Base-by-base conservation (phyloP, 2,113 vertebrate species). In the Ochotona curzoniae region DNA sequence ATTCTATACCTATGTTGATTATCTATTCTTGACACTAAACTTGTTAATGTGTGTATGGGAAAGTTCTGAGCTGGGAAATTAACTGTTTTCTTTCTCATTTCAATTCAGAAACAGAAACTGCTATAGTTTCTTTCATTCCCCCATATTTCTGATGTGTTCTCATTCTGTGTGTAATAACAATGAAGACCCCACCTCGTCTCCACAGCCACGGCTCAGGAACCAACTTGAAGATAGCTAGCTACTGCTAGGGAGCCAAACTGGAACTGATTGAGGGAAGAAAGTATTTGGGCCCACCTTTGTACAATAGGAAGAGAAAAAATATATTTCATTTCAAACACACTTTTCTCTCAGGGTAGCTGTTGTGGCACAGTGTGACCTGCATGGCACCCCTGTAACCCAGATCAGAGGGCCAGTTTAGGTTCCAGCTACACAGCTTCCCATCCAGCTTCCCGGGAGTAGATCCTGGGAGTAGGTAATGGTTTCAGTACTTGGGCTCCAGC, bases 221-320 rank as follows among this genome's bases (percentile, higher is more conserved):
- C 49, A 81, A 79, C 18, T 5, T 57, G 54, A 91, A 81, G 64
- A 44, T 2, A 70, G 44, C 14, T 44, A 44, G 6, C 44, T 4
- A 83, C 51, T 49, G 28, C 1, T 20, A 66, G 8, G 23, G 25
- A 61, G 18, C 18, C 35, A 8, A 63, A 49, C 14, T 38, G 2
- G 20, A 13, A 35, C 63, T 60, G 44, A 23, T 91, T 20, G n/a
- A 30, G 25, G 35, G 15, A 66, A 86, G 49, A 25, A 87, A 94
- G 51, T 60, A 57, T 76, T 14, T 84, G 61, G 90, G 47, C 21
- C 32, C 66, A 93, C 73, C 17, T n/a, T 93, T 71, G 3, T 32
- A 66, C 44, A 89, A 93, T 47, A 83, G 87, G 30, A 82, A 60
- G 12, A 82, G 49, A 95, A 75, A 44, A 92, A 86, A 73, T 38